Base-by-base conservation (phyloP, 2,113 vertebrate species). In the Macrotus californicus region DNA sequence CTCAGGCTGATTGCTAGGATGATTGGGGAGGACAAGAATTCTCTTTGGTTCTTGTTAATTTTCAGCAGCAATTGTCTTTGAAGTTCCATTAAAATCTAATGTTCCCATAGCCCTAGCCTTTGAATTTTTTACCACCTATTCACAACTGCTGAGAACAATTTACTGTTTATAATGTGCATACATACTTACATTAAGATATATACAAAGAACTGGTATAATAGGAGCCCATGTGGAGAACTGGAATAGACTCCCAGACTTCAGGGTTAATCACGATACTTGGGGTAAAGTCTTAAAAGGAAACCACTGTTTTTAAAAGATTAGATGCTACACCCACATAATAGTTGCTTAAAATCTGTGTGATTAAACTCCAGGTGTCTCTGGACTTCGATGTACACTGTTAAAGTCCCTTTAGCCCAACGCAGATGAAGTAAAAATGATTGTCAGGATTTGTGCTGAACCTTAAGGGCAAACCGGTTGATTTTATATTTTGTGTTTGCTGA, bases 291-390 rank as follows among this genome's bases (percentile, higher is more conserved):
- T 93, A 87, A 81, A 48, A 79, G 34, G 7, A 56, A 95, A 81
- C 29, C 69, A 52, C 76, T 86, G 70, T 89, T 76, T 96, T 92
- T 21, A 84, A 93, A 93, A 93, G 26, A 93, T 48, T 90, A 81
- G 36, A 84, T 69, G 31, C 8, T 95, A 94, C 36, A 67, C 34
- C 21, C 41, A 82, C 18, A 73, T 34, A 87, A 94, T 9, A 66
- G 39, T 67, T 79, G 26, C 79, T 94, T 96, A 87, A 91, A 93
- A 96, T 88, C 29, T 66, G 39, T 75, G 76, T 82, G 70, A 87
- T 94, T 95, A 93, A 89, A 94, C 66, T 69, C 59, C 75, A 94
- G 52, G 59, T 85, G 70, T 41, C 39, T 64, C 70, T 92, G 66
- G 66, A 77, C 86, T 81, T 87, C 18, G 15, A 7, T 43, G 24